These are phyloP conservation scores for Pyralis farinalis DNA, from an alignment of 2,888 invertebrate genomes.

Conservation along the genomic window DNA sequence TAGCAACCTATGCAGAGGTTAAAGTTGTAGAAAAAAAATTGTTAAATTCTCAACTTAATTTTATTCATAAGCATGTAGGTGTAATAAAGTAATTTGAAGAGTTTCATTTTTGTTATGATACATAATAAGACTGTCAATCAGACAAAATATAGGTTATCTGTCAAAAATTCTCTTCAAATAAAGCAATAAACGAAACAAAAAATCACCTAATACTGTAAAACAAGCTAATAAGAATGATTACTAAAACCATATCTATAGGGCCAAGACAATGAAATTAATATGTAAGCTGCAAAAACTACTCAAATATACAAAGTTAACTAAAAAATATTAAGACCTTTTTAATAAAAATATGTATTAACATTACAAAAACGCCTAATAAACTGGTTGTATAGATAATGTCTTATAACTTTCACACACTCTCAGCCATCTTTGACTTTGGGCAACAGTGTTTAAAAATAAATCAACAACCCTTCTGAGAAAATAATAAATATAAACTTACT, in stretches of 20 bases:
- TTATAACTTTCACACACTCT: constrained; percentile 37
- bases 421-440: constrained; percentile 70
- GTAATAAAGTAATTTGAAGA: no score
- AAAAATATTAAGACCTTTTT: constrained; percentile 8
- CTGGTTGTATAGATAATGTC: constrained; percentile 25
- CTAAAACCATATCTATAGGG: constrained; percentile 34
- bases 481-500: constrained; percentile 82
- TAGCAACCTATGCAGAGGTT: no score
- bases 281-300: constrained; percentile 14
- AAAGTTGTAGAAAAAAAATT: no score
- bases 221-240: constrained; percentile 6
- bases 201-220: no score
- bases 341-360: constrained; percentile 17
- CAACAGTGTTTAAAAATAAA: constrained; percentile 64
- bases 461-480: constrained; percentile 38
- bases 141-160: constrained; percentile 57
- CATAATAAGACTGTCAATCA: no score
- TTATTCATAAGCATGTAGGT: no score
- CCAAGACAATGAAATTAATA: constrained; percentile 25
- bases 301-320: constrained; percentile 12
- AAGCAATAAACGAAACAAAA: no score
- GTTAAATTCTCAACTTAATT: no score
- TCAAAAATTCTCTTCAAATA: constrained; percentile 29
- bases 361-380: constrained; percentile 14
- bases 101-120: no score